Base-by-base conservation (phyloP, 2,797 vertebrate species). In the Sebastes trivittatus region DNA sequence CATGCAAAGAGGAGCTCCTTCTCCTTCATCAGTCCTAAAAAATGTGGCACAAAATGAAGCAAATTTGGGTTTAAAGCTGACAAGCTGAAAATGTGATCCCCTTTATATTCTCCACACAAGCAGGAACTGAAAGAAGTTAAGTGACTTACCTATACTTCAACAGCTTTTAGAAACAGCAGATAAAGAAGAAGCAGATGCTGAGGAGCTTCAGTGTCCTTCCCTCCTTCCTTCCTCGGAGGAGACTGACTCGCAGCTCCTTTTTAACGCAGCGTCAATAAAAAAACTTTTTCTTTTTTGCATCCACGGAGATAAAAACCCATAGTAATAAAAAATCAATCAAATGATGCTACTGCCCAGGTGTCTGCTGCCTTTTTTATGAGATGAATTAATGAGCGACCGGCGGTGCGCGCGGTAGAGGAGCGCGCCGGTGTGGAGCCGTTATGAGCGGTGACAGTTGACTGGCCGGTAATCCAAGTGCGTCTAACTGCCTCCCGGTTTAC, bases 401-500 rank as follows among this genome's bases (percentile, higher is more conserved):
- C 62, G 79, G 64, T 63, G 72, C 70, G 85, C 82, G 72, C 78
- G 61, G 67, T 9, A 20, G 70, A 71, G 72, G 84, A 68, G 76
- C 49, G 71, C 70, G 86, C 84, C 87, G 74, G 67, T 72, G 61
- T 78, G 88, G 14, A 74, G 87, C 88, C 67, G 90, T 42, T 85
- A 8, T 54, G 91, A 83, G 89, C 80, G 75, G 80, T 91, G 91
- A 91, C 92, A 93, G 84, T 69, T 89, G 84, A 92, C 91, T 90
- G 90, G 63, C 88, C 89, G 88, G 86, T 95, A 93, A 94, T 95
- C 94, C 94, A 90, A 92, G 91, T 69, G 93, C 88, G 89, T 89
- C 87, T 91, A 82, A 87, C 91, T 85, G 89, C 80, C 87, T 87
- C 83, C 79, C 54, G 87, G 77, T 88, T 46, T 83, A 84, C 65